Evolutionary conservation across 1,140 invertebrate genomes (phyloP), one percentile per base, ranked within the genome.

Genomic region (Amphibalanus amphitrite): DNA sequence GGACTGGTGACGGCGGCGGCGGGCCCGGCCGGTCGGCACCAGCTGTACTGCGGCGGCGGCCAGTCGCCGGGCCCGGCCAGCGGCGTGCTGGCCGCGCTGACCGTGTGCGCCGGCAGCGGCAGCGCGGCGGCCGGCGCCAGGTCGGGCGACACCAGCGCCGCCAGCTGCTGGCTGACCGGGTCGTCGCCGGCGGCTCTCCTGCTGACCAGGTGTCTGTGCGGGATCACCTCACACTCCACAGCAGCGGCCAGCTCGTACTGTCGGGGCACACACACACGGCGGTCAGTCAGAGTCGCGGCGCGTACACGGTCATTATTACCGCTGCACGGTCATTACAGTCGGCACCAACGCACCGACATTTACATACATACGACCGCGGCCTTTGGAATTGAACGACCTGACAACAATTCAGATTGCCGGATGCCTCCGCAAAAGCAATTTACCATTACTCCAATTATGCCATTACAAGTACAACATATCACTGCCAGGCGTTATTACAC

Each of bases 221-320:
- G 81, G 76, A 87, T 86, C 77, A 86, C 83, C 81, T 87, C 86
- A 79, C 85, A 83, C 84, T 86, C 86, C 79, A 83, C 83, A 84
- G 85, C 82, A 77, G 83, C 79, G 76, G 82, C 81, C 84, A 84
- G 85, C 75, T 85, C 81, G 81, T 86, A 85, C 85, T 87, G 70
- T 67, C 73, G 74, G n/a, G n/a, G n/a, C n/a, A n/a, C n/a, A 30
- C 69, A 69, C 65, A 75, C 28, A 33, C 33, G 40, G 26, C 26
- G 29, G 67, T n/a, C 29, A 72, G 71, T 71, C 30, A 40, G 38
- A 25, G 69, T 25, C 30, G 69, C 23, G 23, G 23, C 29, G n/a
- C n/a, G n/a, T n/a, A n/a, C n/a, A n/a, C n/a, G n/a, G n/a, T n/a
- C n/a, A n/a, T n/a, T n/a, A n/a, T n/a, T n/a, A n/a, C n/a, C n/a